Conservation (phyloP, 2,888 invertebrate species). For the Lysandra coridon region DNA sequence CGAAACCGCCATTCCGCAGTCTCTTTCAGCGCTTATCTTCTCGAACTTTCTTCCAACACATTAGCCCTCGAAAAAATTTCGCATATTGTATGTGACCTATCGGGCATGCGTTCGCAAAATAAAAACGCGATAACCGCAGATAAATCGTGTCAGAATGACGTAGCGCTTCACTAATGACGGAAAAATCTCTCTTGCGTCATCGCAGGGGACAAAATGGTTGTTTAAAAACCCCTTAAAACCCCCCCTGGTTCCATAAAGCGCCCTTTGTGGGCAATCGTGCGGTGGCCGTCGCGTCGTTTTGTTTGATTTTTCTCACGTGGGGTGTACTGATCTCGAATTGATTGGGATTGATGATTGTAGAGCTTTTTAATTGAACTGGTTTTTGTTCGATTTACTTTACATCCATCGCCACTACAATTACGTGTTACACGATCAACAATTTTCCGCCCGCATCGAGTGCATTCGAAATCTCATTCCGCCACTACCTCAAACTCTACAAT, state of each 20-base stretch:
- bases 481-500: background rate
- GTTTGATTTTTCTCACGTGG: slow-evolving; percentile 74
- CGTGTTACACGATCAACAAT: slow-evolving; percentile 22
- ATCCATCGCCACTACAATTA: background rate
- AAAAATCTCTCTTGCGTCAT: slow-evolving; percentile 68
- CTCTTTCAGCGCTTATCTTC: slow-evolving; percentile 69
- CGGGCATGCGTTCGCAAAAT: slow-evolving; percentile 62
- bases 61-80: slow-evolving; percentile 69
- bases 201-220: slow-evolving; percentile 57
- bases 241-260: slow-evolving; percentile 49
- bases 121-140: slow-evolving; percentile 74
- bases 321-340: slow-evolving; percentile 61
- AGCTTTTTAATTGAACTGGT: slow-evolving; percentile 41
- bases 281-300: slow-evolving; percentile 63
- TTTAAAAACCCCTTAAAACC: slow-evolving; percentile 52
- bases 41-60: slow-evolving; percentile 71
- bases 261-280: slow-evolving; percentile 61
- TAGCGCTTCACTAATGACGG: slow-evolving; percentile 72
- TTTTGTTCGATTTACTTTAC: slow-evolving; percentile 33
- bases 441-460: background rate
- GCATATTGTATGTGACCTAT: slow-evolving; percentile 69
- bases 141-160: slow-evolving; percentile 75
- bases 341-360: slow-evolving; percentile 74
- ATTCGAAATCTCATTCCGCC: background rate
- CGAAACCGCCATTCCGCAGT: slow-evolving; percentile 55